Evolutionary conservation across 2,113 vertebrate genomes (phyloP), one percentile per base, ranked within the genome.

Genomic region (Forbesichthys papilliferus): DNA sequence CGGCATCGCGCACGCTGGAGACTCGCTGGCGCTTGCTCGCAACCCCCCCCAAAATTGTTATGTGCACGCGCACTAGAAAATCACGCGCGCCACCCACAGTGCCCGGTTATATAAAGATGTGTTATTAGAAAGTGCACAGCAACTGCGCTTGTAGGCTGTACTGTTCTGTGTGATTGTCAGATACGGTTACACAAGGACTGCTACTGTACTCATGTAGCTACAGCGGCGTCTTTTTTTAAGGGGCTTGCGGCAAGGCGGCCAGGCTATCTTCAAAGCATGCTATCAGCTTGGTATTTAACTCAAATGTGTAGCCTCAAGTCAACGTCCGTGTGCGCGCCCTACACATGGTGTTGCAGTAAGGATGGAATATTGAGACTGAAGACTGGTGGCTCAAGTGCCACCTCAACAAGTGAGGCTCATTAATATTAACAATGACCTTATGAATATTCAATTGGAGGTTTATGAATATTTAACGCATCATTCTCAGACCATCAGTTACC

Each of bases 391-490:
- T 27, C 27, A 27, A 27, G 27, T 87, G 89, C 84, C 87, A 85
- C 71, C 84, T 85, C 82, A 86, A 86, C 87, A 89, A 87, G 86
- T 84, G 78, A 83, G 46, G 55, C 71, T 83, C 62, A 88, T 90
- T 71, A 78, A 89, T 90, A 90, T 88, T 87, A 86, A 90, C 78
- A 48, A 2, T 7, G 49, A 12, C 9, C 20, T 82, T 77, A 86
- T 90, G 85, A 74, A 88, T 90, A 90, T 89, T 88, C 85, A 89
- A 27, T 47, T 6, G 9, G 0, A 12, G 65, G 55, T 52, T 69
- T 79, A 89, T 89, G 86, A 88, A 90, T 90, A 90, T 89, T 90
- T 90, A 88, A 90, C 89, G 69, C 83, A 89, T 82, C 76, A 73
- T n/a, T 59, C 57, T 36, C 47, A 16, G 13, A 62, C 42, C 16